A percentile compares a stretch with the other conserved stretches of the same genome.
phyloP scores from a whole-genome alignment of 2,113 vertebrate species.

The Protomyctophum bolini region DNA sequence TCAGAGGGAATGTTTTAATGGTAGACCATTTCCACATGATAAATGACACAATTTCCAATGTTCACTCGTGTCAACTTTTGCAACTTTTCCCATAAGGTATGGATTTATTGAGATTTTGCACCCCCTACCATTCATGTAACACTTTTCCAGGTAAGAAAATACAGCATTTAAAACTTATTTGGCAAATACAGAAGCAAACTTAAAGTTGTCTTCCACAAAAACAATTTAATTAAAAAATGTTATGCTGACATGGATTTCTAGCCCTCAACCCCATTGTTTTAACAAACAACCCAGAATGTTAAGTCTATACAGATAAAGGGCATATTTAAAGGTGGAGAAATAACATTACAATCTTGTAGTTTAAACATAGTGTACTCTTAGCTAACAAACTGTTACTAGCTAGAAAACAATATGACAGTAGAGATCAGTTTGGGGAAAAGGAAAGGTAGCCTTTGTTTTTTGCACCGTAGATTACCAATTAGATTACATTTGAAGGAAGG shows the following conservation, averaged over 20 bases:
- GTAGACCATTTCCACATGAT: slow-evolving; percentile 80
- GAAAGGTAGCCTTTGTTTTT: slow-evolving; percentile 28
- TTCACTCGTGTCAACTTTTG: slow-evolving; percentile 65
- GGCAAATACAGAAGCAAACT: slow-evolving; percentile 81
- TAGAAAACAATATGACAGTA: slow-evolving; percentile 45
- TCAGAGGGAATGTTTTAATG: slow-evolving; percentile 86
- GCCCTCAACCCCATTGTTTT: slow-evolving; percentile 51
- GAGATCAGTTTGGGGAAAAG: slow-evolving; percentile 24
- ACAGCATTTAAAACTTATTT: slow-evolving; percentile 80
- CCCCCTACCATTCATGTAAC: slow-evolving; percentile 70
- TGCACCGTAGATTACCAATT: slow-evolving; percentile 52
- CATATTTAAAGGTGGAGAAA: slow-evolving; percentile 45
- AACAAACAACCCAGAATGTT: slow-evolving; percentile 68
- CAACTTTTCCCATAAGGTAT: slow-evolving; percentile 61
- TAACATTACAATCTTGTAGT: slow-evolving; percentile 63
- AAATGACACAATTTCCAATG: slow-evolving; percentile 75
- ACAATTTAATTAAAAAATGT: slow-evolving; percentile 56
- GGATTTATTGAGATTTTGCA: slow-evolving; percentile 56
- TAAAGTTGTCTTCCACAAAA: slow-evolving; percentile 67
- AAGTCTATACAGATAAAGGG: slow-evolving; percentile 76
- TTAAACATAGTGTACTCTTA: slow-evolving; percentile 51
- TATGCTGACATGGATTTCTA: slow-evolving; percentile 67
- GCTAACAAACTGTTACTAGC: slow-evolving; percentile 51
- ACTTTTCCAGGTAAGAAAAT: slow-evolving; percentile 82
- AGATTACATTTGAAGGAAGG: slow-evolving; percentile 54